These are phyloP conservation scores for Spodoptera picta DNA, from an alignment of 2,888 invertebrate genomes.

Conservation along the genomic window DNA sequence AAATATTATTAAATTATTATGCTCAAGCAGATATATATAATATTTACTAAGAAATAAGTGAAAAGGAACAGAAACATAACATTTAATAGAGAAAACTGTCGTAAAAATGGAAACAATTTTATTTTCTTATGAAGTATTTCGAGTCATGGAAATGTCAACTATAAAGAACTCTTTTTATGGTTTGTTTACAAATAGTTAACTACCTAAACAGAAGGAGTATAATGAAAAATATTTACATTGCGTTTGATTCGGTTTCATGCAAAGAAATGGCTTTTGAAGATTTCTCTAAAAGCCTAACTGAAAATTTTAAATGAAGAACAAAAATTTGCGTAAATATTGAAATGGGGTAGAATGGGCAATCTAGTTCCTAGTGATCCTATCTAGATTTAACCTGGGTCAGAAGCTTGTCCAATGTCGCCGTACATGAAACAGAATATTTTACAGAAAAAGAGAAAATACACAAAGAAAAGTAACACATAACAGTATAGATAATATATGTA, in stretches of 20 bases:
- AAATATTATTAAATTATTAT: too few species aligned
- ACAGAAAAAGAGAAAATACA: slow-evolving; percentile 39
- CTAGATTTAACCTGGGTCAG: slow-evolving; percentile 45
- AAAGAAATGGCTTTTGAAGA: slow-evolving; percentile 12
- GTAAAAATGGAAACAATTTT: too few species aligned
- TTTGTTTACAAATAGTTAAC: too few species aligned
- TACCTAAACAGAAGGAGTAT: too few species aligned
- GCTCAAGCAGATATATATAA: too few species aligned
- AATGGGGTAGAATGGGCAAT: slow-evolving; percentile 18
- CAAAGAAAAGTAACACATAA: not conserved
- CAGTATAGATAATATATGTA: too few species aligned
- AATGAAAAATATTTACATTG: not conserved
- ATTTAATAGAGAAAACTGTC: too few species aligned
- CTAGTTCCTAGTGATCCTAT: slow-evolving; percentile 33
- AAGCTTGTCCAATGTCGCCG: slow-evolving; percentile 50
- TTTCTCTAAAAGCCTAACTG: slow-evolving; percentile 21
- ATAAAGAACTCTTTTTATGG: too few species aligned
- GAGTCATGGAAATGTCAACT: too few species aligned
- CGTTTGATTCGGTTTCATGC: slow-evolving; percentile 23
- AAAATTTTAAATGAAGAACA: slow-evolving; percentile 9
- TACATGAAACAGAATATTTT: slow-evolving; percentile 52
- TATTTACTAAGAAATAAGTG: too few species aligned
- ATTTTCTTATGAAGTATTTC: too few species aligned
- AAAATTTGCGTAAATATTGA: slow-evolving; percentile 7
- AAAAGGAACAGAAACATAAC: too few species aligned